Conservation (phyloP, 2,113 vertebrate genomes). For the Paramormyrops kingsleyae region DNA sequence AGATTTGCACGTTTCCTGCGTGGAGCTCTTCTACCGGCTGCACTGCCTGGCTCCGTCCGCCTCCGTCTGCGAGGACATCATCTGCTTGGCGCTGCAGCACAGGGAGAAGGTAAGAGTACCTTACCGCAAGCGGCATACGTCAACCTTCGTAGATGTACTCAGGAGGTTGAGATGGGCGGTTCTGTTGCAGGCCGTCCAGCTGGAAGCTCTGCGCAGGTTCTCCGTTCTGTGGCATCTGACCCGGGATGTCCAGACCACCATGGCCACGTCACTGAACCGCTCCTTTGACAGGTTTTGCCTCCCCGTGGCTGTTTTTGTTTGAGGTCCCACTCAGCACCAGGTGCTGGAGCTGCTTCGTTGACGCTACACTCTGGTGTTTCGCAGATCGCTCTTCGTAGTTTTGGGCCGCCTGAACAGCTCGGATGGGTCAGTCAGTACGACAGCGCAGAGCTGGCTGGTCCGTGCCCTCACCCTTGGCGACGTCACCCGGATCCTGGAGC, state of each 20-base stretch:
- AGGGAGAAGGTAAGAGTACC: constrained; percentile 70
- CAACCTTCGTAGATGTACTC: not conserved
- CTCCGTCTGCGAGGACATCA: constrained; percentile 88
- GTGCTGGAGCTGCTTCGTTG: not conserved
- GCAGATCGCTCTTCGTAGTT: constrained; percentile 91
- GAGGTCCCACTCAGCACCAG: not conserved
- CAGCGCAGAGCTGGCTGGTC: constrained; percentile 87
- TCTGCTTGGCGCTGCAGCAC: constrained; percentile 82
- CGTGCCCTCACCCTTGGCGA: constrained; percentile 84
- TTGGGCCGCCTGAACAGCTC: constrained; percentile 82
- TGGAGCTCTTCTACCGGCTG: constrained; percentile 89
- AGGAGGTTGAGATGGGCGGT: not conserved
- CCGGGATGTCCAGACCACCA: constrained; percentile 80
- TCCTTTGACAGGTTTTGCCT: constrained; percentile 83
- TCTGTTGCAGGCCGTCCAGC: constrained; percentile 65
- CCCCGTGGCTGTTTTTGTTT: not conserved
- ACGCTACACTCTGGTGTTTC: constrained; percentile 11
- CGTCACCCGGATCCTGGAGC: constrained; percentile 87
- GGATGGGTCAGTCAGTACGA: constrained; percentile 79
- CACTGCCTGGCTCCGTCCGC: constrained; percentile 89
- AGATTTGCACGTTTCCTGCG: constrained; percentile 83
- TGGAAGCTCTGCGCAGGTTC: constrained; percentile 88
- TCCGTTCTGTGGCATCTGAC: constrained; percentile 96
- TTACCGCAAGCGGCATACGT: not conserved
- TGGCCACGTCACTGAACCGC: constrained; percentile 77